phyloP scores from a whole-genome alignment of 2,113 vertebrate genomes.

The Setophaga coronata region DNA sequence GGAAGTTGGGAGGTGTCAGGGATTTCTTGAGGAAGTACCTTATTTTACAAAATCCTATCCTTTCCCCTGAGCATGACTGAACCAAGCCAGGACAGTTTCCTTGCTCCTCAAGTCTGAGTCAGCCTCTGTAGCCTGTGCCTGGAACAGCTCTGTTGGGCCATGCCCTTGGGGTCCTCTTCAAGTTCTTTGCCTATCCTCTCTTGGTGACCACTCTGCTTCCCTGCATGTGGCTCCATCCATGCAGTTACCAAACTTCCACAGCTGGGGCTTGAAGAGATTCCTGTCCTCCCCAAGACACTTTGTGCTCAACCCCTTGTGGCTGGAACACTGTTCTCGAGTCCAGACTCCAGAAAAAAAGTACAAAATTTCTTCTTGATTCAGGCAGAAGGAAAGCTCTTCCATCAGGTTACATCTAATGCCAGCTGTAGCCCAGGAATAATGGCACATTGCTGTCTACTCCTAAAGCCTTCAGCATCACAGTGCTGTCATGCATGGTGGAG shows the following conservation, averaged over 20 bases:
- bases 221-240: not conserved
- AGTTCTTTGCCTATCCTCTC: not conserved
- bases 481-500: not conserved
- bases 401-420: not conserved
- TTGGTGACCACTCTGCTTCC: not conserved
- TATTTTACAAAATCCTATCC: not conserved
- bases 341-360: not conserved
- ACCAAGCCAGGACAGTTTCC: not conserved
- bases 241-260: not conserved
- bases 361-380: not conserved
- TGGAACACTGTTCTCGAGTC: not conserved
- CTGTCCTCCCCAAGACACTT: not conserved
- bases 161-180: not conserved
- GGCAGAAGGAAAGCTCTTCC: not conserved
- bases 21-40: not conserved
- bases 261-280: not conserved
- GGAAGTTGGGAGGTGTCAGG: not conserved
- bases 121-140: not conserved
- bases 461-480: not conserved
- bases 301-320: not conserved
- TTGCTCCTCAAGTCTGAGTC: not conserved
- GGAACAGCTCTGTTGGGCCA: accelerated
- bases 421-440: not conserved
- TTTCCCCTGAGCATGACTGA: not conserved
- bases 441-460: not conserved